Conservation (phyloP, 1,140 invertebrate species). For the Hermetia illucens region DNA sequence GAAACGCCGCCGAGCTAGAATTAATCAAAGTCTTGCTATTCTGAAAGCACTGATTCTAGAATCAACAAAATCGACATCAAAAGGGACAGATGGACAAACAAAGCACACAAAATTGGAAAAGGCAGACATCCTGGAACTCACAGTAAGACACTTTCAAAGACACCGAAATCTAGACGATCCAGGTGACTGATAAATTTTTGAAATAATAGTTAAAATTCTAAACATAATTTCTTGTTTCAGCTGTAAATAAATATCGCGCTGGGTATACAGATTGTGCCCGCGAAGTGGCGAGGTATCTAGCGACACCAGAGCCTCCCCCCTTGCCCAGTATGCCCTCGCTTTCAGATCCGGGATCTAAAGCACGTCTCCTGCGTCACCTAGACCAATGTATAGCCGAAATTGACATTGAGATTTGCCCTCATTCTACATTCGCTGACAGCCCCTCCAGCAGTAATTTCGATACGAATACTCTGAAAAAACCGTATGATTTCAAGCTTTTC, state of each 20-base stretch:
- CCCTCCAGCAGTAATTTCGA: conserved; percentile 21
- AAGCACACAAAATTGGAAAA: conserved; percentile 78
- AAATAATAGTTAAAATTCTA: background rate
- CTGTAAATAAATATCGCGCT: conserved; percentile 41
- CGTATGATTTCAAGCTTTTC: conserved; percentile 4
- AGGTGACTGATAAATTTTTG: conserved; percentile 28
- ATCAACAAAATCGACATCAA: conserved; percentile 37
- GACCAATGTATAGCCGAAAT: conserved; percentile 56
- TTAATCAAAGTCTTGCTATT: conserved; percentile 76
- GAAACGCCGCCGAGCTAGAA: conserved; percentile 71
- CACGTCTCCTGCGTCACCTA: conserved; percentile 52
- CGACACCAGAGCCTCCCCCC: conserved; percentile 44
- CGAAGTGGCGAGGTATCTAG: conserved; percentile 52
- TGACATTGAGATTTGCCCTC: conserved; percentile 46
- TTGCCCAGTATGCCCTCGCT: conserved; percentile 43
- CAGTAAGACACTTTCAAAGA: conserved; percentile 71
- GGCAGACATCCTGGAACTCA: conserved; percentile 85
- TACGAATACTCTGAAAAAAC: conserved; percentile 8
- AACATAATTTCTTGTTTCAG: conserved; percentile 20
- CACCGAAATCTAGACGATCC: conserved; percentile 49
- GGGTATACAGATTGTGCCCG: conserved; percentile 70
- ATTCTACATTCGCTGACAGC: conserved; percentile 19
- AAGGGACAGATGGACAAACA: conserved; percentile 45
- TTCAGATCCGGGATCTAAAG: conserved; percentile 49
- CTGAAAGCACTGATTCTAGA: conserved; percentile 71